Base-by-base conservation (phyloP, 2,113 vertebrate genomes). In the Acanthochromis polyacanthus region DNA sequence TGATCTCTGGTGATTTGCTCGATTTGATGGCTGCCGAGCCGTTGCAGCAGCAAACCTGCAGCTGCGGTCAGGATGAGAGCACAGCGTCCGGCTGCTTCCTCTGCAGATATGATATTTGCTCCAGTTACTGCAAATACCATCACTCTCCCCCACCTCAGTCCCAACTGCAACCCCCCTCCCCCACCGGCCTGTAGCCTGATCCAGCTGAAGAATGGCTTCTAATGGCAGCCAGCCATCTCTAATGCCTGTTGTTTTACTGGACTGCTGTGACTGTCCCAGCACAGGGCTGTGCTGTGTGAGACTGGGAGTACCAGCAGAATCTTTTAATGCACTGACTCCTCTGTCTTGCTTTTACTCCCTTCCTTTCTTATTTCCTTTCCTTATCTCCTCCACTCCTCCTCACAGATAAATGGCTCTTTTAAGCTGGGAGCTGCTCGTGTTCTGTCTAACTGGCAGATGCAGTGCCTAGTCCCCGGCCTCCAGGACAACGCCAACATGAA, bases 401-500 rank as follows among this genome's bases (percentile, higher is more conserved):
- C 61, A 6, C 93, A 99, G 97, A 97, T 99, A 97, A 97, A 99
- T 99, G 97, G 97, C 95, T 96, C 95, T 88, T 96, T 96, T 95
- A 97, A 96, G 95, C 91, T 96, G 95, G 96, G 96, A 94, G 96
- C 96, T 93, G 96, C 96, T 92, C 94, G 97, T 88, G 96, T 96
- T 90, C 92, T 96, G 93, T 96, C 96, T 78, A 92, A 96, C 94
- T 97, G 96, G 96, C 96, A 96, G 93, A 97, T 98, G 97, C 98
- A 98, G 97, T 97, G 97, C 95, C 95, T 99, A 98, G 97, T 96
- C 88, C 96, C 97, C 55, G 96, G 95, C 81, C 95, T 97, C 92
- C 97, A 96, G 95, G 97, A 98, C 95, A 96, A 98, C 93, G 95
- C 95, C 96, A 99, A 97, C 95, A 99, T 99, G 98, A 99, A 97